phyloP scores from a whole-genome alignment of 2,888 invertebrate genomes.

The Eristalis tenax region DNA sequence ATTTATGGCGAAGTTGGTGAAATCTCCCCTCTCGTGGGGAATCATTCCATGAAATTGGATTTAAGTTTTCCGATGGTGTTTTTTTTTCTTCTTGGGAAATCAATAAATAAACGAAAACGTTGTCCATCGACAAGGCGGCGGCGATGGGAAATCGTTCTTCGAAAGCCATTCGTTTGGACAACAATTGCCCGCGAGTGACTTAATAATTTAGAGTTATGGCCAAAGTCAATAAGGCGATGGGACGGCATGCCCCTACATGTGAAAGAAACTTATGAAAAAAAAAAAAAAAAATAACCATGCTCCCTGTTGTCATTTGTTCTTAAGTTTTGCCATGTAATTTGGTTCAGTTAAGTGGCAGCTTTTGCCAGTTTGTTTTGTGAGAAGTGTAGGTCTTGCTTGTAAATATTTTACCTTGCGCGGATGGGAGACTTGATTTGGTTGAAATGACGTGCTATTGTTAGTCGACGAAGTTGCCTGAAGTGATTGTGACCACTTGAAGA shows the following conservation, averaged over 20 bases:
- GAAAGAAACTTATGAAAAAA: not conserved
- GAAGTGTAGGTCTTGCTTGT: not conserved
- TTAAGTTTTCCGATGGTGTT: slow-evolving; percentile 18
- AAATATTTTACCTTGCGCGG: not conserved
- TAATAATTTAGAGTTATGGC: not conserved
- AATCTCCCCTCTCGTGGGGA: slow-evolving; percentile 21
- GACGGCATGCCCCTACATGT: not conserved
- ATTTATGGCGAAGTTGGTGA: slow-evolving; percentile 56
- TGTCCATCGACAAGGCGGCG: not conserved
- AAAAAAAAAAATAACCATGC: not conserved
- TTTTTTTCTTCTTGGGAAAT: not conserved
- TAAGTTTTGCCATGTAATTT: not conserved
- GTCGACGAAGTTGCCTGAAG: no score
- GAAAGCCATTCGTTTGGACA: not conserved
- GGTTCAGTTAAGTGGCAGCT: not conserved
- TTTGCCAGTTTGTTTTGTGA: slow-evolving; percentile 2
- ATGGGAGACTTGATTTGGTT: no score
- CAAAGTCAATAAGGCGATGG: not conserved
- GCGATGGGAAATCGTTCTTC: not conserved
- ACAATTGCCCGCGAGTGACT: not conserved
- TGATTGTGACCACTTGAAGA: no score
- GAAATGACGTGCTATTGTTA: accelerated
- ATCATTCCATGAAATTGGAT: slow-evolving; percentile 45
- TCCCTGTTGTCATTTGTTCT: not conserved
- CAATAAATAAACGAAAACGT: slow-evolving; percentile 42